A percentile compares a stretch with the other conserved stretches of the same genome.
phyloP scores from a whole-genome alignment of 2,113 vertebrate genomes.

The Otis tarda region DNA sequence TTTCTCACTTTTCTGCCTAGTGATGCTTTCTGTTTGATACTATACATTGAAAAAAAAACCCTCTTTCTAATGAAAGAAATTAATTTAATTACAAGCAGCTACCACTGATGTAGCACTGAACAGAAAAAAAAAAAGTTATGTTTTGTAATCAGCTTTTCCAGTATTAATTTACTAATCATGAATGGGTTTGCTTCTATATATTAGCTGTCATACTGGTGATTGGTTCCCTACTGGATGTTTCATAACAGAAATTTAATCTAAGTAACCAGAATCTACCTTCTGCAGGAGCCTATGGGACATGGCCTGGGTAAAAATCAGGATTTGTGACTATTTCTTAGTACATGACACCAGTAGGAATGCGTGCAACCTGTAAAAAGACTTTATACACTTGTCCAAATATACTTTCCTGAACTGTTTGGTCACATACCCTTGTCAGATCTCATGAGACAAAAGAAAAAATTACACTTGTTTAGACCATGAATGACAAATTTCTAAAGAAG shows the following conservation, averaged over 20 bases:
- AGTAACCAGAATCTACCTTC: neutral
- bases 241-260: neutral
- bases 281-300: neutral
- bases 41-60: neutral
- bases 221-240: neutral
- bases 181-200: no score
- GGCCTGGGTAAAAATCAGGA: neutral
- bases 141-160: neutral
- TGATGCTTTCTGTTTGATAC: neutral
- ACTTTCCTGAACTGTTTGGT: neutral
- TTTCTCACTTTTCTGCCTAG: neutral
- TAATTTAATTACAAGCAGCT: neutral
- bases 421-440: neutral
- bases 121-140: neutral
- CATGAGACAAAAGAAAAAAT: neutral
- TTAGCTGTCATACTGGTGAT: no score
- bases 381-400: neutral
- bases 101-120: neutral
- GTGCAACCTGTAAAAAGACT: neutral
- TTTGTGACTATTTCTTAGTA: neutral
- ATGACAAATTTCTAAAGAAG: neutral
- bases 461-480: neutral
- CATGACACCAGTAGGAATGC: neutral
- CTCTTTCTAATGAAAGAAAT: neutral
- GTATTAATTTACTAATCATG: neutral